Evolutionary conservation across 2,888 invertebrate species (phyloP), one percentile per base, ranked within the genome.

Genomic region (Trissolcus brochymenae): DNA sequence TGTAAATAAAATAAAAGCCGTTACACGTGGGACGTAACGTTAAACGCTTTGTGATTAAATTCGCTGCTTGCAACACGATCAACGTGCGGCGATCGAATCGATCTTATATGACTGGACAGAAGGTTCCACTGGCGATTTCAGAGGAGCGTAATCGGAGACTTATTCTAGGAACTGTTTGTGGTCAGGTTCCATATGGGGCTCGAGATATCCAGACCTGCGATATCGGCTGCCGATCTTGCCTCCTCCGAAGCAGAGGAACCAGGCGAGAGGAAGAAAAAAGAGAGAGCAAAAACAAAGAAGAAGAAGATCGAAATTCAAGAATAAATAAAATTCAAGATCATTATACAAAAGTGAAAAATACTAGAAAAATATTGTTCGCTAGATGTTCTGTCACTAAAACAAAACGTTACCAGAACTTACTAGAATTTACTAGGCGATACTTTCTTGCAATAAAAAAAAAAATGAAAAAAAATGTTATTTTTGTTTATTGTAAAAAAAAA

Each of bases 71-170:
- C 59, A 75, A 76, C 62, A 55, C 16, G 76, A 76, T 61, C 65
- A 50, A 49, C 56, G 55, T 57, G 41, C 46, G 14, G 41, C 56
- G 65, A 65, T 65, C 65, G 54, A 70, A 70, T 78, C 65, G 56
- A 71, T 60, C 66, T 56, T 72, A 25, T 56, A 41, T 66, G 61
- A 68, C 67, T 46, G 68, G 59, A 59, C 51, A 53, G 51, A 11
- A 50, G 29, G 54, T 49, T 55, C 64, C 19, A 54, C 35, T 50
- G 66, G 80, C 79, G 74, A 77, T 78, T 76, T 41, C 67, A 74
- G 77, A 76, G 80, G 81, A 79, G 70, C 78, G 78, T 81, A 82
- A 84, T 81, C 79, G 82, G 83, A 84, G 80, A 83, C 78, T 65
- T 79, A 64, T 81, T 82, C 82, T 76, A 81, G 81, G 80, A 81